phyloP scores from a whole-genome alignment of 2,113 vertebrate genomes.

The Tiliqua scincoides region DNA sequence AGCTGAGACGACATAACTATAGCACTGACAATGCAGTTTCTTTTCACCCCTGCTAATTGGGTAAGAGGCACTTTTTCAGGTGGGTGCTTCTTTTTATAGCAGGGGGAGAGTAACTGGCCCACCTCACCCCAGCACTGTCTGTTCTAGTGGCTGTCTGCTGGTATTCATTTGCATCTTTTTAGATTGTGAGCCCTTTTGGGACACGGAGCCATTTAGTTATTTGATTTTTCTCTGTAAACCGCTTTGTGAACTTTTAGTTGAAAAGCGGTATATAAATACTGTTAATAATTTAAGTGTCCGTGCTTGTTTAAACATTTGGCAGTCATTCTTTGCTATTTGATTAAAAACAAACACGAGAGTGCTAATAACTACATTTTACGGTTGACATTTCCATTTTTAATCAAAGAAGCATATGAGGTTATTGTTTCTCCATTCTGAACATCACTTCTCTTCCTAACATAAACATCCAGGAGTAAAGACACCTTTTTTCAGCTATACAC shows the following conservation, averaged over 20 bases:
- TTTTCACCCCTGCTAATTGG: too few species aligned
- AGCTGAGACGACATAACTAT: slow-evolving; percentile 33
- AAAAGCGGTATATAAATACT: too few species aligned
- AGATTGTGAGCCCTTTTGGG: too few species aligned
- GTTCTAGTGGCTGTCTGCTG: too few species aligned
- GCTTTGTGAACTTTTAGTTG: too few species aligned
- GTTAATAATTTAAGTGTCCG: background rate
- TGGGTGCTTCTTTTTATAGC: too few species aligned
- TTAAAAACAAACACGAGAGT: slow-evolving; percentile 46
- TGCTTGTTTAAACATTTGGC: slow-evolving; percentile 20
- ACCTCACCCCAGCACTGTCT: too few species aligned
- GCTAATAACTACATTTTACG: slow-evolving; percentile 22
- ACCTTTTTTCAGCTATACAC: slow-evolving; percentile 15
- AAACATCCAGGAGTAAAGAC: slow-evolving; percentile 18
- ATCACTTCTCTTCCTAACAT: slow-evolving; percentile 1
- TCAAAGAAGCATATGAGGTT: background rate
- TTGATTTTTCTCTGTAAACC: too few species aligned
- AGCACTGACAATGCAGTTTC: background rate
- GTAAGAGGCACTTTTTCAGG: too few species aligned
- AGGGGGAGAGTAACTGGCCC: too few species aligned
- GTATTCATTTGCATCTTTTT: too few species aligned
- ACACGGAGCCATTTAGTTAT: too few species aligned
- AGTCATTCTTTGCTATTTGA: slow-evolving; percentile 33
- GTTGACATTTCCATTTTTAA: slow-evolving; percentile 6
- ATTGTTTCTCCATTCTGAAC: background rate